These are phyloP conservation scores for Haliclystus octoradiatus DNA, from an alignment of 30 jellyfish, hydroid and myxozoan species.

Conservation along the genomic window DNA sequence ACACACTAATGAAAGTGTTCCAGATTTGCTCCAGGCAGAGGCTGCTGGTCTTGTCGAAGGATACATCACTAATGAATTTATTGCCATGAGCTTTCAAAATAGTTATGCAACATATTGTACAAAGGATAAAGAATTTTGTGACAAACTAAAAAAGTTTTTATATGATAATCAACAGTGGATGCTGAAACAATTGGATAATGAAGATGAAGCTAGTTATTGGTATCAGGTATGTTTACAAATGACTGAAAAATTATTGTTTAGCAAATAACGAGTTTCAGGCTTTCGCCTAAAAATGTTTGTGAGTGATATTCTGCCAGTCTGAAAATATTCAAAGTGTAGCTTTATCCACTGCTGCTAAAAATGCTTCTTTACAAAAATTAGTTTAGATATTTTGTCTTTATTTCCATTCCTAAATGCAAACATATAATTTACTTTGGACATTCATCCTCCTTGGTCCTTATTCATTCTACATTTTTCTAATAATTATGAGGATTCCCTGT, in stretches of 20 bases:
- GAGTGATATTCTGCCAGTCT: no score
- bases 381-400: no score
- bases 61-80: slow-evolving; percentile 61
- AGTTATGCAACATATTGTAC: slow-evolving; percentile 48
- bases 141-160: slow-evolving; percentile 28
- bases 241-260: no score
- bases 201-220: slow-evolving; percentile 49
- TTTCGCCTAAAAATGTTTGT: not conserved
- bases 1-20: slow-evolving; percentile 44
- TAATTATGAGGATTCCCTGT: no score
- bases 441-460: no score
- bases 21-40: slow-evolving; percentile 67
- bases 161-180: slow-evolving; percentile 44
- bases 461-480: no score
- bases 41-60: slow-evolving; percentile 99
- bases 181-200: slow-evolving; percentile 12
- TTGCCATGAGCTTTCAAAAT: slow-evolving; percentile 54
- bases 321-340: no score
- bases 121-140: slow-evolving; percentile 44
- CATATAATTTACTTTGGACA: no score
- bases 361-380: no score
- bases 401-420: no score
- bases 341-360: no score
- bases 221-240: slow-evolving; percentile 32
- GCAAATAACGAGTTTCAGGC: no score